These are phyloP conservation scores for Pongo abelii DNA, from an alignment of 2,113 vertebrate genomes.

Conservation along the genomic window DNA sequence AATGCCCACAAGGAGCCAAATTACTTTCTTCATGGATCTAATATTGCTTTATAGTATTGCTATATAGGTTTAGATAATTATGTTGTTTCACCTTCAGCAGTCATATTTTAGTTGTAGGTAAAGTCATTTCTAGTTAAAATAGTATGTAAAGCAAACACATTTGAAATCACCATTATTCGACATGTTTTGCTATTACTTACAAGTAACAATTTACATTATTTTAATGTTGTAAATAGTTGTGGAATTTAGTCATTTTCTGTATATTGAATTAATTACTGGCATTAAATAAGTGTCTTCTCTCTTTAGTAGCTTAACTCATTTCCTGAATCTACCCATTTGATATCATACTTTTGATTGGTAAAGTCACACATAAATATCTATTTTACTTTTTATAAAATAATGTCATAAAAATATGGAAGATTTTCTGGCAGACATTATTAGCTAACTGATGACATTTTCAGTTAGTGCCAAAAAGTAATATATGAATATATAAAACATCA, in stretches of 20 bases:
- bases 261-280: not conserved
- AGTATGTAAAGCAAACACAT: not conserved
- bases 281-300: constrained; percentile 29
- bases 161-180: constrained; percentile 24
- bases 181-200: not conserved
- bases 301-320: not conserved
- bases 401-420: not conserved
- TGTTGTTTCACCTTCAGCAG: constrained; percentile 42
- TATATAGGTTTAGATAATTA: not conserved
- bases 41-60: not conserved
- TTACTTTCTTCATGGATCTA: constrained; percentile 40
- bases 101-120: not conserved
- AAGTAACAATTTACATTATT: not conserved
- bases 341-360: not conserved
- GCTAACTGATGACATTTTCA: constrained; percentile 4
- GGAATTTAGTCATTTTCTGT: constrained; percentile 16
- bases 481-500: not conserved
- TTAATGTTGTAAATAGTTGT: not conserved
- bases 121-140: constrained; percentile 29
- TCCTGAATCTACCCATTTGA: not conserved
- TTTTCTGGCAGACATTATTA: not conserved
- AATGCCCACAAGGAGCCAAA: not conserved
- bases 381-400: not conserved
- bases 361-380: not conserved
- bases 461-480: constrained; percentile 35